These are phyloP conservation scores for Mustelus asterias DNA, from an alignment of 2,113 vertebrate genomes.

Conservation along the genomic window DNA sequence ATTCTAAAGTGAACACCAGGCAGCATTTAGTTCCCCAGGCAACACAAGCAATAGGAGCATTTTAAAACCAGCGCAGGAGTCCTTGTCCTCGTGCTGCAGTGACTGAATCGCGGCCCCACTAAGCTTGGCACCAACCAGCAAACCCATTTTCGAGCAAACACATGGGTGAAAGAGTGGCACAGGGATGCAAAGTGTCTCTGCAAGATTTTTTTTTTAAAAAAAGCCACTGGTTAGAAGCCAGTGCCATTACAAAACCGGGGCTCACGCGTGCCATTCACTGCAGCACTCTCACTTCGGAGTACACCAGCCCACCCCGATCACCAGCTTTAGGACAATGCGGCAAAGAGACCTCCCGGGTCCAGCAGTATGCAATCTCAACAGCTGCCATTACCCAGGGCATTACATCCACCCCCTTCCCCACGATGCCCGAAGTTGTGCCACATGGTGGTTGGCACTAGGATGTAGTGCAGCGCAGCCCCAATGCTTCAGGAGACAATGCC, in stretches of 20 bases:
- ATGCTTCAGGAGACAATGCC: neutral
- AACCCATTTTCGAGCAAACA: neutral
- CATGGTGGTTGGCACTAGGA: neutral
- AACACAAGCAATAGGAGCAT: neutral
- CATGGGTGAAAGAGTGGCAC: neutral
- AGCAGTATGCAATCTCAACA: neutral
- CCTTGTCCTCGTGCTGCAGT: neutral
- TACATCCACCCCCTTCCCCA: neutral
- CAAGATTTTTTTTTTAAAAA: too few species aligned
- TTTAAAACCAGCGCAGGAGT: neutral
- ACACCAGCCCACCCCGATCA: too few species aligned
- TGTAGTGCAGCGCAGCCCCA: neutral
- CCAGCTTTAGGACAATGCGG: neutral
- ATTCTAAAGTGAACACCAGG: neutral
- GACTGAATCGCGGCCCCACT: neutral
- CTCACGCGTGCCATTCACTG: neutral
- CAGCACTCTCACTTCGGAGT: neutral
- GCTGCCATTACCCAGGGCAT: neutral
- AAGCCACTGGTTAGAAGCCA: neutral
- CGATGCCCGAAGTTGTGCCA: neutral
- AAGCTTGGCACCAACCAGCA: neutral
- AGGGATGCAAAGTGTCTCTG: neutral
- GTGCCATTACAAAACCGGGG: neutral
- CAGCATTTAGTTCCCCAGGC: neutral
- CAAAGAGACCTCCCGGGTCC: neutral